Evolutionary conservation across 2,113 vertebrate species (phyloP).

Genomic region (western clawed frog (Xenopus tropicalis)): UCB_Xtro_10.0 CM004450.2:104631501-104632000

Average conservation of each 20-base stretch:
- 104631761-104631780: not conserved
- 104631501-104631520: no score
- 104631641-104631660: no score
- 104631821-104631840: slow-evolving; percentile 3
- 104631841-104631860: slow-evolving; percentile 13
- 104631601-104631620: slow-evolving; percentile 15
- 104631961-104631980: not conserved
- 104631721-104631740: not conserved
- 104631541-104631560: no score
- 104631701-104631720: not conserved
- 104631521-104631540: no score
- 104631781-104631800: slow-evolving; percentile 3
- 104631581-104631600: not conserved
- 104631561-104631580: slow-evolving; percentile 14
- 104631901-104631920: not conserved
- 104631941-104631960: slow-evolving; percentile 24
- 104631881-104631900: not conserved
- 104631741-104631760: not conserved
- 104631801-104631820: slow-evolving; percentile 27
- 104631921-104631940: slow-evolving; percentile 3
- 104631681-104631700: not conserved
- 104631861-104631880: not conserved
- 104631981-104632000: not conserved
- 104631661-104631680: not conserved
- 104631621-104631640: slow-evolving; percentile 2